Evolutionary conservation across 2,797 vertebrate genomes (phyloP), one percentile per base, ranked within the genome.

Genomic region (Rhabdophis nuchalis): DNA sequence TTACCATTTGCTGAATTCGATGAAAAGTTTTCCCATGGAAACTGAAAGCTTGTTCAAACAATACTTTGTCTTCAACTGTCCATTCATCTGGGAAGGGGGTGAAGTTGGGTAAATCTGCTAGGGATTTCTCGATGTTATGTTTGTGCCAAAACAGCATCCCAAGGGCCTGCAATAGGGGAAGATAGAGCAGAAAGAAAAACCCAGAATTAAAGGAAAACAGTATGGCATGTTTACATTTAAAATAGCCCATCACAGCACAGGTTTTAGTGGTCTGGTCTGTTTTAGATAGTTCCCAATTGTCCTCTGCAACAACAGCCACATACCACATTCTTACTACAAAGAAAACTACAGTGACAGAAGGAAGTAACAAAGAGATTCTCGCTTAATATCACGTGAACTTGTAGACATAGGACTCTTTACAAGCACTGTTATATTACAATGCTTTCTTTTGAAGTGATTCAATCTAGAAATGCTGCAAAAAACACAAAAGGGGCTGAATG

Each of bases 141-240:
- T 99, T 99, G 97, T 99, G 99, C 99, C 99, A 99, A 95, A 99
- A 99, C 27, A 99, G 98, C 99, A 99, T 99, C 88, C 99, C 99
- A 77, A 99, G 98, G 54, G 99, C 99, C 99, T 99, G 94, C 92
- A 96, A 96, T 92, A 94, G 89, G 32, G 50, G 54, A 23, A 82
- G 13, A 88, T 14, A 36, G 25, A 18, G 4, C 4, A 32, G 27
- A 32, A 8, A 86, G 10, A 86, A 86, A 56, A 54, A 52, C 14
- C 85, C 85, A 86, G 18, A n/a, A 54, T 54, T 29, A 56, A 54
- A 54, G 85, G 52, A 86, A 53, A 72, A 72, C n/a, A 36, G 32
- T 72, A 72, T 72, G 32, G 16, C 16, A 72, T 72, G 77, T 46
- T 82, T 82, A 82, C 41, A 82, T 46, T 82, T 12, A 82, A 46